Conservation (phyloP, 2,113 vertebrate genomes). For the Bos javanicus region DNA sequence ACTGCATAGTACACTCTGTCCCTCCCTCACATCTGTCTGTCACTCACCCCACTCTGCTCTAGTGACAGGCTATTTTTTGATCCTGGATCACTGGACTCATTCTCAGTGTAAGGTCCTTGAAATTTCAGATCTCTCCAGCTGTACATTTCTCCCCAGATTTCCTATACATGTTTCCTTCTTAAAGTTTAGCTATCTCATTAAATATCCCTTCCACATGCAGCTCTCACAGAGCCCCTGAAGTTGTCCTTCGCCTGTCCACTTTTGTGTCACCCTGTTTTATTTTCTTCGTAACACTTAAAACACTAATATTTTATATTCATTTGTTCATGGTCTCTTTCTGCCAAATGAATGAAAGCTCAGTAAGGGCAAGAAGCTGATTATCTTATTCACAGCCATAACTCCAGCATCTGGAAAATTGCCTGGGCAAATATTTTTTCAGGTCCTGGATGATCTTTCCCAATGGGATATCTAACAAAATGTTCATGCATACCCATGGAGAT, state of each 20-base stretch:
- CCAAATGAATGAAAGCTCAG: not conserved
- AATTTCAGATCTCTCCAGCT: not conserved
- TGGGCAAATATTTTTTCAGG: not conserved
- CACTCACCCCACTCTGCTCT: not conserved
- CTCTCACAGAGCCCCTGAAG: not conserved
- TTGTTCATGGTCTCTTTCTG: constrained; percentile 21
- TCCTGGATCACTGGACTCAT: not conserved
- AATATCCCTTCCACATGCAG: not conserved
- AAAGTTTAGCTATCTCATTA: not conserved
- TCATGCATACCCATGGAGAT: not conserved
- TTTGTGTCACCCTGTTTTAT: not conserved
- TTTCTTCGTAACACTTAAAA: not conserved
- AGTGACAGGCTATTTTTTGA: not conserved
- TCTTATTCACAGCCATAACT: not conserved
- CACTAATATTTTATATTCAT: not conserved
- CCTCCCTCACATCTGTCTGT: accelerated
- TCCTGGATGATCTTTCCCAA: not conserved
- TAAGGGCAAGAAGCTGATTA: not conserved
- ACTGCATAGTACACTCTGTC: not conserved
- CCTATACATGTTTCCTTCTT: not conserved
- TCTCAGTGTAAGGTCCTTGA: not conserved
- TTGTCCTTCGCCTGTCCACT: not conserved
- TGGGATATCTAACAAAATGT: not conserved
- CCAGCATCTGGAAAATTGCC: constrained; percentile 1
- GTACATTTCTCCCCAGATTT: not conserved